Conservation (phyloP, 2,888 invertebrate genomes). For the Petrolisthes cinctipes region DNA sequence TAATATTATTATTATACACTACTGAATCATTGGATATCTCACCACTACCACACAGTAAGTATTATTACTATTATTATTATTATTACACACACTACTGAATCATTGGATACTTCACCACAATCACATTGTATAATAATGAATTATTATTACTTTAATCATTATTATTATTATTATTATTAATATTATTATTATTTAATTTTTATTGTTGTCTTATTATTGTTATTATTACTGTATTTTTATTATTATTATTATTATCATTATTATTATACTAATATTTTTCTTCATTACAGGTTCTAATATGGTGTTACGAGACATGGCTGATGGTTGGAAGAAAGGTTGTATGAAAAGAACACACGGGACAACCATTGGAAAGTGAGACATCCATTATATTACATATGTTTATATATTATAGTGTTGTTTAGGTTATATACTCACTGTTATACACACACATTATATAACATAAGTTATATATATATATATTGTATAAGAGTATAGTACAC, state of each 20-base stretch:
- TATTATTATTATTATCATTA: not conserved
- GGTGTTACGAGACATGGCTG: slow-evolving; percentile 35
- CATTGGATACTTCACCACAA: too few species aligned
- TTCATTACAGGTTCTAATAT: slow-evolving; percentile 45
- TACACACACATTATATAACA: too few species aligned
- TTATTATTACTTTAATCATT: too few species aligned
- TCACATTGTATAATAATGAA: too few species aligned
- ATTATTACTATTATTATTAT: too few species aligned
- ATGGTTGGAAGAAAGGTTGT: slow-evolving; percentile 59
- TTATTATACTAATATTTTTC: not conserved
- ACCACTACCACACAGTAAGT: too few species aligned
- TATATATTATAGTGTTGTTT: not conserved
- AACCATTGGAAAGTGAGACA: slow-evolving; percentile 56
- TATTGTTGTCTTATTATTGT: not conserved
- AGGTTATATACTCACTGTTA: not conserved
- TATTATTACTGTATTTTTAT: not conserved
- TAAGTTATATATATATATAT: too few species aligned
- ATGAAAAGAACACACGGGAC: slow-evolving; percentile 44
- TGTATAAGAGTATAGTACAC: too few species aligned
- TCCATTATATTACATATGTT: not conserved
- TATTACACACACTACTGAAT: too few species aligned
- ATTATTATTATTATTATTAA: not conserved
- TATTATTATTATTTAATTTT: not conserved
- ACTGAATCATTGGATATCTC: too few species aligned
- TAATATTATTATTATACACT: not conserved